A percentile compares a stretch with the other conserved stretches of the same genome.
Evolutionary conservation across 1,140 invertebrate genomes (phyloP).

Genomic region (Laupala kohalensis): DNA sequence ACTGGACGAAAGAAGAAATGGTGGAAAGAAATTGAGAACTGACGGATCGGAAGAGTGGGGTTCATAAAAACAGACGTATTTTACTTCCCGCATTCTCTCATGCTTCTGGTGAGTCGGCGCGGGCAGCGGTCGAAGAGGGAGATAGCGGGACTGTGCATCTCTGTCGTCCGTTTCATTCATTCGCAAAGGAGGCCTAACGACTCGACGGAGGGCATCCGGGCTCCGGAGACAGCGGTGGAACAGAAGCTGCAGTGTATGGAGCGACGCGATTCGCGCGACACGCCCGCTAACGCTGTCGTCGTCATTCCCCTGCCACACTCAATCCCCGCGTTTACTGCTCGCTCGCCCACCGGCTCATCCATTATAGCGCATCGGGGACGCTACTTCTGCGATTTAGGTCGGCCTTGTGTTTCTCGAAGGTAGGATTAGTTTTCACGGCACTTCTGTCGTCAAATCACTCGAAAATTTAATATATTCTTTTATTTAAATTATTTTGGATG

Average conservation of each 20-base stretch:
- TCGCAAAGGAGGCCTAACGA: background rate
- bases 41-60: background rate
- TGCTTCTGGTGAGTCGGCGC: background rate
- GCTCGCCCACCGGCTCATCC: too few relatives aligned
- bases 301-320: background rate
- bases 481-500: too few relatives aligned
- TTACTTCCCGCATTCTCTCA: constrained; percentile 7
- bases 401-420: too few relatives aligned
- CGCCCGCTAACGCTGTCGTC: background rate
- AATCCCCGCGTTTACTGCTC: background rate
- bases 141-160: background rate
- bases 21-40: background rate
- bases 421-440: too few relatives aligned
- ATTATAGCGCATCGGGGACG: too few relatives aligned
- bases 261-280: background rate
- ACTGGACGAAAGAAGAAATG: background rate
- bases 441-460: too few relatives aligned
- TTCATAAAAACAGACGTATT: background rate
- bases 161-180: background rate
- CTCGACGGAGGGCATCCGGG: too few relatives aligned
- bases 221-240: too few relatives aligned
- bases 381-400: too few relatives aligned
- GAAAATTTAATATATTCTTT: too few relatives aligned
- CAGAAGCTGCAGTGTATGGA: background rate
- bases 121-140: too few relatives aligned